Percentiles rank a stretch among this genome's conserved stretches.
phyloP scores from a whole-genome alignment of 2,888 invertebrate genomes.

The Cyclophora albipunctata region DNA sequence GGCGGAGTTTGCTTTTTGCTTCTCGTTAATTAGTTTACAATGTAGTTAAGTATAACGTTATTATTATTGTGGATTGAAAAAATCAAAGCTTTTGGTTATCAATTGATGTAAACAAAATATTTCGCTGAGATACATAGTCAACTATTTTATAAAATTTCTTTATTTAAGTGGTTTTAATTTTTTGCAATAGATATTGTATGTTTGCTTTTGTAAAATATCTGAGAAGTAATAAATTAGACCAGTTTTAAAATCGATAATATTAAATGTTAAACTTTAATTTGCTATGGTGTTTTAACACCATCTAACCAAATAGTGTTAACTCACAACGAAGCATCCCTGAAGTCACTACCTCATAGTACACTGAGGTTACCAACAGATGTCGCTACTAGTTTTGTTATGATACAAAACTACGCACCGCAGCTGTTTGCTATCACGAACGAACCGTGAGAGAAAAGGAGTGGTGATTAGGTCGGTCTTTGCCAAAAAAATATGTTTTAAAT shows the following conservation, averaged over 20 bases:
- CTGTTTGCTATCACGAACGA: slow-evolving; percentile 72
- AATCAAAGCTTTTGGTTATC: neutral
- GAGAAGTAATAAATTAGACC: too few species aligned
- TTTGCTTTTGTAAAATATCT: neutral
- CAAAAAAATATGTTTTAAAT: slow-evolving; percentile 64
- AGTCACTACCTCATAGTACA: neutral
- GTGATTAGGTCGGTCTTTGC: slow-evolving; percentile 69
- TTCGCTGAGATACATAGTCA: neutral
- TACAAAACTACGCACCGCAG: slow-evolving; percentile 66
- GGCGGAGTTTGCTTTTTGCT: slow-evolving; percentile 38
- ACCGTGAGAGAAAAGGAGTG: slow-evolving; percentile 74
- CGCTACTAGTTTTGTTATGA: slow-evolving; percentile 66
- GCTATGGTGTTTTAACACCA: too few species aligned
- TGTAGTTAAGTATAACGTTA: too few species aligned
- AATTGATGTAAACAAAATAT: neutral
- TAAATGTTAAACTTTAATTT: too few species aligned
- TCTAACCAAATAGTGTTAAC: too few species aligned
- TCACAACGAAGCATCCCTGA: neutral
- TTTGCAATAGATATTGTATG: neutral
- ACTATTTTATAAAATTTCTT: too few species aligned
- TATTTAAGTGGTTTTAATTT: too few species aligned
- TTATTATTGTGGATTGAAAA: too few species aligned
- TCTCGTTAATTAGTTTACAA: slow-evolving; percentile 7
- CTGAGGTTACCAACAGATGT: slow-evolving; percentile 35
- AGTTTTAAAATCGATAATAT: too few species aligned